Conservation (phyloP, 2,797 vertebrate genomes). For the Takifugu ocellatus region DNA sequence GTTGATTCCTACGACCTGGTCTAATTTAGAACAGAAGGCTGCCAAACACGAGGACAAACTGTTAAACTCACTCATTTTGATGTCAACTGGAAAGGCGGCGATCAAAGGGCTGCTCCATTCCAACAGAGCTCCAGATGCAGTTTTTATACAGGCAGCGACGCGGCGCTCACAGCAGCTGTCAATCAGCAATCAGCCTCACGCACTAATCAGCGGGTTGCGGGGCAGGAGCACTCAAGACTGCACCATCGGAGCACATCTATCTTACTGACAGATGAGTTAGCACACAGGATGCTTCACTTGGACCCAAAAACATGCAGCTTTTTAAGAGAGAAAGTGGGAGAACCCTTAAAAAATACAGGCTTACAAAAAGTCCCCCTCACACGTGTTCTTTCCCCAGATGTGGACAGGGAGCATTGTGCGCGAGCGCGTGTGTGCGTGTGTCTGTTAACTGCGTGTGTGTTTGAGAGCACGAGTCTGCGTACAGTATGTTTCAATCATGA, state of each 20-base stretch:
- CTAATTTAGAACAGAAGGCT: neutral
- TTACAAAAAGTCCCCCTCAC: constrained; percentile 8
- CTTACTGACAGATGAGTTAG: neutral
- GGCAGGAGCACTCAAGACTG: neutral
- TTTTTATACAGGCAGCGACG: constrained; percentile 31
- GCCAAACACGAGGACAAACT: neutral
- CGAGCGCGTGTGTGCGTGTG: neutral
- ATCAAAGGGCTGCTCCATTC: neutral
- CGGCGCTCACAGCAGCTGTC: constrained; percentile 35
- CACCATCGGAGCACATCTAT: neutral
- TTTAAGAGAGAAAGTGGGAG: constrained; percentile 9
- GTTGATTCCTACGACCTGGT: neutral
- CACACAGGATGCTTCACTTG: neutral
- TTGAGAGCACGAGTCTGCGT: constrained; percentile 15
- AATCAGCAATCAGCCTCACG: constrained; percentile 45
- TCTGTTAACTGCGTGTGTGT: constrained; percentile 7
- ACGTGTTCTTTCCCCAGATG: constrained; percentile 14
- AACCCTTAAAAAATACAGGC: constrained; percentile 6
- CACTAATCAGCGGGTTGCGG: constrained; percentile 14
- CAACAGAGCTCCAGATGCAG: accelerated
- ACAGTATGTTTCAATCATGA: constrained; percentile 26
- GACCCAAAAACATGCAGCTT: constrained; percentile 8
- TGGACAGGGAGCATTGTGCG: neutral
- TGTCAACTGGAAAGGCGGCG: neutral
- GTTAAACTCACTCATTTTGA: constrained; percentile 37